Evolutionary conservation across 1,140 invertebrate genomes (phyloP), one percentile per base, ranked within the genome.

Genomic region (Steinernema feltiae): DNA sequence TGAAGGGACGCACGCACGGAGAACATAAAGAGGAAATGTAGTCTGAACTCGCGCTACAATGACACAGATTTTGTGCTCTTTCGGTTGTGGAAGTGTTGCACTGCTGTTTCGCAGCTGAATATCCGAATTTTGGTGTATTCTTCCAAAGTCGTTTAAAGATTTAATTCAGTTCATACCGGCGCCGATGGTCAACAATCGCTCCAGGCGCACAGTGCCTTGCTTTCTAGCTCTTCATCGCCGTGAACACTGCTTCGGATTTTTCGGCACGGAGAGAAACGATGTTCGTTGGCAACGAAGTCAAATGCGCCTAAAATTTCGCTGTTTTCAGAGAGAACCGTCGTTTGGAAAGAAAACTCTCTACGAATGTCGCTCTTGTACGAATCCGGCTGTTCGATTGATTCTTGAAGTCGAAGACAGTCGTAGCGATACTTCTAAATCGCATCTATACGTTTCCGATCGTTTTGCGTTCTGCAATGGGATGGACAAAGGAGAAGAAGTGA

Each of bases 161-260:
- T 7, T 7, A 41, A 41, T 41, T 41, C 18, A 7, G 7, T 41
- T 41, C 18, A 7, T 41, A 7, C 35, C 7, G 35, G 35, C 18
- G 35, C 7, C 7, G 35, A 63, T 63, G 53, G 53, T 21, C 7
- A 63, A 27, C 24, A 15, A 27, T 46, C 7, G n/a, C 12, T n/a
- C 15, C 12, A 7, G 53, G 3, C 12, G 53, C 3, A n/a, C 53
- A 3, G 7, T 63, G 3, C 53, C 53, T 7, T 63, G 53, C 53
- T 63, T 63, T 21, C 24, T 63, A 21, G 53, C 53, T 3, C 53
- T 63, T 3, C 53, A 63, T 27, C 53, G 53, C 12, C 12, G 24
- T 17, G 53, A 63, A 27, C 53, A 63, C 53, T 63, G 53, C 53
- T 63, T 63, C 24, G 53, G 53, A 15, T 63, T 15, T 63, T 63